Evolutionary conservation across 2,888 invertebrate species (phyloP).

Genomic region (Priocnemis perturbator): DNA sequence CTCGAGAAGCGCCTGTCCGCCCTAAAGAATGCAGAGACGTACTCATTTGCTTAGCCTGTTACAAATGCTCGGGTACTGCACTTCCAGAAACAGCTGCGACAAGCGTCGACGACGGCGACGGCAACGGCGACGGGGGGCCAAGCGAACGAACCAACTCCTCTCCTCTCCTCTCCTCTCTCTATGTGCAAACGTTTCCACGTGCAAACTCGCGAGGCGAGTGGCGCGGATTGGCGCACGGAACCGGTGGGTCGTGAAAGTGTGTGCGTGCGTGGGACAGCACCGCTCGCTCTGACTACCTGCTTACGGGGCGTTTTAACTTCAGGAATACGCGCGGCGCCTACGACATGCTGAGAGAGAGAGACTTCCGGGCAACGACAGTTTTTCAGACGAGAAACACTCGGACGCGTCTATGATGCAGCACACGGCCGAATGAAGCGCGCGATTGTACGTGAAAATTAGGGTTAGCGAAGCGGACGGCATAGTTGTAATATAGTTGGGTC

Average conservation of each 20-base stretch:
- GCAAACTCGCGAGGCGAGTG: too few relatives aligned
- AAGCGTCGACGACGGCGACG: background rate
- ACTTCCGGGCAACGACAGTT: conserved; percentile 11
- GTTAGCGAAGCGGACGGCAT: too few relatives aligned
- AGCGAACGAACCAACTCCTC: background rate
- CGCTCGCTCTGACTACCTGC: too few relatives aligned
- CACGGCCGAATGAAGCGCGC: too few relatives aligned
- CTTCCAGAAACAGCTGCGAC: conserved; percentile 10
- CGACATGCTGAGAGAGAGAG: conserved; percentile 4
- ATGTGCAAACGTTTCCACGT: background rate
- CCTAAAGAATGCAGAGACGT: conserved; percentile 65
- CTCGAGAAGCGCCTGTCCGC: conserved; percentile 65
- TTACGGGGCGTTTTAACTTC: conserved; percentile 5
- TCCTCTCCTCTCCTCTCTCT: background rate
- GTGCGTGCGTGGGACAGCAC: too few relatives aligned
- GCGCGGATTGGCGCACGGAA: too few relatives aligned
- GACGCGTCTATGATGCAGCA: too few relatives aligned
- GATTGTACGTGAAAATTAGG: too few relatives aligned
- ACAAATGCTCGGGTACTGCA: conserved; percentile 32
- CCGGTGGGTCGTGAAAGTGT: too few relatives aligned
- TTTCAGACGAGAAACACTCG: too few relatives aligned
- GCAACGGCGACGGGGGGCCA: background rate
- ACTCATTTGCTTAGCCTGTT: conserved; percentile 68
- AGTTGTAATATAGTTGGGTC: too few relatives aligned
- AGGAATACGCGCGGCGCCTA: conserved; percentile 5